Evolutionary conservation across 2,113 vertebrate genomes (phyloP), one percentile per base, ranked within the genome.

Genomic region (Stomatorhinus ivindoensis): DNA sequence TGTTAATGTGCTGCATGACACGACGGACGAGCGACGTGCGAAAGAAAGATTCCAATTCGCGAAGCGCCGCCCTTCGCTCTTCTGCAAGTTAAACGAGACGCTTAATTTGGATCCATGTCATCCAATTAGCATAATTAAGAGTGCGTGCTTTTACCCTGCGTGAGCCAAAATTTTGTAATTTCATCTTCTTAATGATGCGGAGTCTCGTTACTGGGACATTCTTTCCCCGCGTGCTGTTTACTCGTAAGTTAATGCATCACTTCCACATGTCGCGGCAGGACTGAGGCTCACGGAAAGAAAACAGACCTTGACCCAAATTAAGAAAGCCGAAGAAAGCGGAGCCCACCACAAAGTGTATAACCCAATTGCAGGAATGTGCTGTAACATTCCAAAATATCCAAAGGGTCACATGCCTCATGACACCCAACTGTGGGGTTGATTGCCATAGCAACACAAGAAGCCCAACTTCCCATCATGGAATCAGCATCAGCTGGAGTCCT

Each of bases 151-250:
- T 31, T 84, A 69, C 27, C 9, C 24, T 4, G 80, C 46, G 46
- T 73, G 24, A 58, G 42, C 48, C 3, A 21, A 2, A 73, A 76
- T 61, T 82, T 42, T 42, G 65, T 35, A 19, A 89, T 89, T n/a
- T 48, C 53, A 51, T 87, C 61, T 11, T 44, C 27, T 35, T 89
- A 85, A 65, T 86, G 53, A 86, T 73, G 58, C 42, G 51, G 7
- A 69, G 8, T 53, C 51, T 31, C 13, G 17, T 87, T 50, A 86
- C 65, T 31, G n/a, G 50, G 89, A 55, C 51, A 61, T 61, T 61
- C 47, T 5, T 61, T 55, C 15, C 10, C 48, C 17, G 46, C 69
- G 91, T 58, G 53, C 58, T 76, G 88, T 86, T 88, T 90, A 91
- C n/a, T 31, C n/a, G 17, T 1, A 39, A 35, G 69, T 39, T 2